phyloP scores from a whole-genome alignment of 2,888 invertebrate species.

The Tridacna crocea region DNA sequence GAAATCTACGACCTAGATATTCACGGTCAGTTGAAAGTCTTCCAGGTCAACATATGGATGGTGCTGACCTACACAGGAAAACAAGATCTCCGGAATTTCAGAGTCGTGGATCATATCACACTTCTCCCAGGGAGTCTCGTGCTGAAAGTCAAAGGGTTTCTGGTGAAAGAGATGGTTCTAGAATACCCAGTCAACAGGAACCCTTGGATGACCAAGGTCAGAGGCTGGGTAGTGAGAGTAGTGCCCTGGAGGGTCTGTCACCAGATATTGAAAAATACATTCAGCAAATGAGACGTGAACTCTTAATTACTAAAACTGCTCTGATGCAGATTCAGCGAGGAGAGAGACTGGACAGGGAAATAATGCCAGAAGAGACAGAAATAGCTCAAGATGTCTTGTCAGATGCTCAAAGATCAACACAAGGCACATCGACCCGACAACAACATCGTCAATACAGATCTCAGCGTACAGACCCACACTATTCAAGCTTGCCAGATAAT shows the following conservation, averaged over 20 bases:
- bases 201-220: slow-evolving; percentile 21
- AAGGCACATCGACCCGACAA: neutral
- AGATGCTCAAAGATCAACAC: slow-evolving; percentile 25
- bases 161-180: slow-evolving; percentile 2
- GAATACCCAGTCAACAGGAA: slow-evolving; percentile 8
- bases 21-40: slow-evolving; percentile 29
- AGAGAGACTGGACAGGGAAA: slow-evolving; percentile 37
- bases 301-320: slow-evolving; percentile 72
- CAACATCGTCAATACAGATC: slow-evolving; percentile 2
- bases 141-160: slow-evolving; percentile 16
- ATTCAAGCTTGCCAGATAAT: slow-evolving; percentile 41
- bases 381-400: slow-evolving; percentile 12
- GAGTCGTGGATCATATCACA: neutral
- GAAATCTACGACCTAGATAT: slow-evolving; percentile 50
- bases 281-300: slow-evolving; percentile 69
- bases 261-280: slow-evolving; percentile 71
- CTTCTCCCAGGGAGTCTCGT: neutral
- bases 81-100: neutral
- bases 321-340: slow-evolving; percentile 67
- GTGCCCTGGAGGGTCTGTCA: slow-evolving; percentile 41
- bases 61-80: neutral
- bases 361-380: slow-evolving; percentile 22
- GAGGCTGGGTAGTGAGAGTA: slow-evolving; percentile 19
- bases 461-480: slow-evolving; percentile 16
- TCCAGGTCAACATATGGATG: neutral